Evolutionary conservation across 1,140 invertebrate genomes (phyloP).

Genomic region (Drosophila elegans): DNA sequence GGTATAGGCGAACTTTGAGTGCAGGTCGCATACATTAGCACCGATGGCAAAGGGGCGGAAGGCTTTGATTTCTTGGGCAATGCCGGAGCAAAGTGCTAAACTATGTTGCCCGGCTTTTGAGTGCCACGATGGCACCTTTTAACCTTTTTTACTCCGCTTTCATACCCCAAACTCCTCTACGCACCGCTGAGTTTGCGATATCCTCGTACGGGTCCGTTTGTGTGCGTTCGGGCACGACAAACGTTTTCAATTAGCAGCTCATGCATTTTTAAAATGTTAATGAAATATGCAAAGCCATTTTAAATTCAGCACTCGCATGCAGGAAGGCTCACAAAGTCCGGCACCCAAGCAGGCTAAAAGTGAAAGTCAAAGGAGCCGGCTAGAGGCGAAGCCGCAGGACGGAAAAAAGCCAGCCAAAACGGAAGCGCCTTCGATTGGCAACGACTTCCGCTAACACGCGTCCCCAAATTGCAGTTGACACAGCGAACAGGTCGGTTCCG

Average conservation of each 20-base stretch:
- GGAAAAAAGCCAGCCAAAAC: constrained; percentile 29
- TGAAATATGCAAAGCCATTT: constrained; percentile 80
- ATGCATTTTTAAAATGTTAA: constrained; percentile 82
- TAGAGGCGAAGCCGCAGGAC: constrained; percentile 38
- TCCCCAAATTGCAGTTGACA: constrained; percentile 62
- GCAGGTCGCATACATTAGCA: constrained; percentile 77
- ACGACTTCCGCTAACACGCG: constrained; percentile 80
- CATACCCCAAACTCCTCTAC: constrained; percentile 35
- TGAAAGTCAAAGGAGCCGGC: constrained; percentile 57
- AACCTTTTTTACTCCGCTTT: constrained; percentile 46
- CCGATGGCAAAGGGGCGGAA: constrained; percentile 8
- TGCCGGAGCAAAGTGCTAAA: constrained; percentile 79
- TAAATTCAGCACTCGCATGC: constrained; percentile 59
- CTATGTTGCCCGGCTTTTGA: constrained; percentile 81
- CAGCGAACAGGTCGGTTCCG: constrained; percentile 13
- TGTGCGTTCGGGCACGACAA: constrained; percentile 66
- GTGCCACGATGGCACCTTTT: constrained; percentile 67
- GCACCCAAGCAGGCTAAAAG: constrained; percentile 40
- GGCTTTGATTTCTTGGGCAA: constrained; percentile 76
- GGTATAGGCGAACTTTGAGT: constrained; percentile 72
- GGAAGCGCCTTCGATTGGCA: constrained; percentile 79
- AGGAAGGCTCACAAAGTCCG: constrained; percentile 23
- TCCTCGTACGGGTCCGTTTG: constrained; percentile 27
- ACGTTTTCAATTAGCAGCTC: constrained; percentile 84
- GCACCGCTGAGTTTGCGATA: constrained; percentile 45